phyloP scores from a whole-genome alignment of 1,140 invertebrate genomes.

The Leptopilina boulardi region DNA sequence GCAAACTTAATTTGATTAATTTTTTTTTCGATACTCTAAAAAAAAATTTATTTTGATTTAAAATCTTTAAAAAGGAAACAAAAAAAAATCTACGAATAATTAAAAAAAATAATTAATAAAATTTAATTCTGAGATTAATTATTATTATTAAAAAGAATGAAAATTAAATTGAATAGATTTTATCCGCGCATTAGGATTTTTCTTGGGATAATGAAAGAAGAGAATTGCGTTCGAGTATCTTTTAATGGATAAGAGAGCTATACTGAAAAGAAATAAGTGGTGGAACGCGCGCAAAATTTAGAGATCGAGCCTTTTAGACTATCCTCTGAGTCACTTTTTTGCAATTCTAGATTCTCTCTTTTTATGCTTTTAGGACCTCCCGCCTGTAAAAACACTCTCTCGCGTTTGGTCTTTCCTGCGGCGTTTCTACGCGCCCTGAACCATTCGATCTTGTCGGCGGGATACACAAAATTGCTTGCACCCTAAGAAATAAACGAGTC shows the following conservation, averaged over 20 bases:
- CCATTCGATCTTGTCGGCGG: conserved; percentile 45
- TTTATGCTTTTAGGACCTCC: conserved; percentile 63
- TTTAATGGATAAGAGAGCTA: too few relatives aligned
- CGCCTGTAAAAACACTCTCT: conserved; percentile 65
- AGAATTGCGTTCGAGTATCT: neutral
- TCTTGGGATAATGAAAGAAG: neutral
- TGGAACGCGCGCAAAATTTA: neutral
- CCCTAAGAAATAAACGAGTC: neutral
- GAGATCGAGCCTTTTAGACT: neutral
- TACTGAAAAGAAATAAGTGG: neutral
- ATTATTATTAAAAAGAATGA: too few relatives aligned
- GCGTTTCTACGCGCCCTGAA: conserved; percentile 31
- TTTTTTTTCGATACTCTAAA: conserved; percentile 43
- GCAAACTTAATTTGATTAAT: conserved; percentile 46
- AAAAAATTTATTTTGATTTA: conserved; percentile 33
- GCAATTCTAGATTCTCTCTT: conserved; percentile 32
- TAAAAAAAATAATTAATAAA: too few relatives aligned
- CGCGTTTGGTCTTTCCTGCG: conserved; percentile 54
- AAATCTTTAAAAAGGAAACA: conserved; percentile 20
- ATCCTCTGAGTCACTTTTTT: conserved; percentile 9
- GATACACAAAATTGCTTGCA: conserved; percentile 35
- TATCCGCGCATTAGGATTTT: too few relatives aligned
- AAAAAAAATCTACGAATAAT: too few relatives aligned
- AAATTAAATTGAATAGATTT: too few relatives aligned
- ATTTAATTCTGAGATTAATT: too few relatives aligned